Evolutionary conservation across 2,113 vertebrate genomes (phyloP), one percentile per base, ranked within the genome.

Genomic region (Elephantulus edwardii): DNA sequence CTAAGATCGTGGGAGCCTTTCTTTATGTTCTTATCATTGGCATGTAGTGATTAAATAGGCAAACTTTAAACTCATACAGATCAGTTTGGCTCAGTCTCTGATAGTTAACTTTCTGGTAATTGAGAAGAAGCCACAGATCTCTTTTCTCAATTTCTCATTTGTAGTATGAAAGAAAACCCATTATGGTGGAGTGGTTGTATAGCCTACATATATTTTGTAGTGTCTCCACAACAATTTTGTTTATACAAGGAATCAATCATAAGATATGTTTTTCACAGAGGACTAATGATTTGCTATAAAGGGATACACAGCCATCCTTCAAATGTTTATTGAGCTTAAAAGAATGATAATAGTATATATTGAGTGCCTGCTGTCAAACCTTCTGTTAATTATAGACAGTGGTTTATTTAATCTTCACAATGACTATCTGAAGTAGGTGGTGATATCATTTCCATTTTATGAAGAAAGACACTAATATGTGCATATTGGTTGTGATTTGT

Each of bases 321-420:
- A 71, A 71, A 89, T 80, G 33, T 79, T 90, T 93, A 86, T 66
- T 90, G 79, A 83, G 11, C 24, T 86, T 66, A 76, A 35, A 70
- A 85, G 92, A 85, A 68, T 72, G 88, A 72, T 42, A 86, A 62
- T 58, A 44, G 50, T 56, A 70, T 28, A 6, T 12, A 26, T 46
- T 64, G 48, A 76, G 40, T 62, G 79, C 8, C n/a, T 84, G 19
- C 48, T 35, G 11, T n/a, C 26, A 28, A 56, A 38, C 38, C 8
- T 5, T 46, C 46, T 77, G 42, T 30, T 92, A 24, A 48, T 40
- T 66, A 44, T 8, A 79, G 35, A 22, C 38, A 62, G n/a, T 38
- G 46, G 38, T 50, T 91, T 80, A 40, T 86, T n/a, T 62, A 79
- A 86, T 60, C 10, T 38, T 62, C 68, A 62, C 35, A 4, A 28